A percentile compares a stretch with the other conserved stretches of the same genome.
Evolutionary conservation across 1,140 invertebrate species (phyloP).

Genomic region (Cherax quadricarinatus): DNA sequence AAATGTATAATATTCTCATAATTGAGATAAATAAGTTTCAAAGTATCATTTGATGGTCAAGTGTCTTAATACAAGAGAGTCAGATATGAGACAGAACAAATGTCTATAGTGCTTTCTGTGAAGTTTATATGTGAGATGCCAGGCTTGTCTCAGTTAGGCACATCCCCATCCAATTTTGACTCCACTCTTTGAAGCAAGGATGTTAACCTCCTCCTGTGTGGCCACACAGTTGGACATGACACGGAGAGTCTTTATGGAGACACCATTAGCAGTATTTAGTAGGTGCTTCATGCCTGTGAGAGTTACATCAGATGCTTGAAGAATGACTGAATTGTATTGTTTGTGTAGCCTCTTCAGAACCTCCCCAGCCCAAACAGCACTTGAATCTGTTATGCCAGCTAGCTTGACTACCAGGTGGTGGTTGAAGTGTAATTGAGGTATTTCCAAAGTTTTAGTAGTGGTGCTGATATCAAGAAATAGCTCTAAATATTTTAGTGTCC

Average conservation of each 20-base stretch:
- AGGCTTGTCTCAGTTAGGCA: not conserved
- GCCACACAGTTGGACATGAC: constrained; percentile 15
- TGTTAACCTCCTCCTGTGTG: not conserved
- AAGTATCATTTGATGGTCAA: no score
- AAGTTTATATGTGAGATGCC: not conserved
- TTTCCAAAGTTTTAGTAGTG: not conserved
- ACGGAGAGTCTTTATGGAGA: constrained; percentile 24
- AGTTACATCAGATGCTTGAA: constrained; percentile 8
- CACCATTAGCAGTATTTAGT: not conserved
- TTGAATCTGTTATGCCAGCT: constrained; percentile 24
- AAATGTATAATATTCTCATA: no score
- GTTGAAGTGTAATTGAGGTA: constrained; percentile 24
- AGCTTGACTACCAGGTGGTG: constrained; percentile 37
- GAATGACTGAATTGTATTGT: constrained; percentile 31
- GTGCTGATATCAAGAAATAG: constrained; percentile 33
- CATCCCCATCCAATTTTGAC: not conserved
- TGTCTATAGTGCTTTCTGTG: no score
- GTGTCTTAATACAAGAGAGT: no score
- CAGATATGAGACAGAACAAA: no score
- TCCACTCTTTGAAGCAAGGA: not conserved
- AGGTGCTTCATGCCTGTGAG: constrained; percentile 1
- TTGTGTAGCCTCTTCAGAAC: constrained; percentile 29
- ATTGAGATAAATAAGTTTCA: no score
- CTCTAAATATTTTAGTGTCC: constrained; percentile 39
- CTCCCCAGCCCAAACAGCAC: constrained; percentile 48